Evolutionary conservation across 2,888 invertebrate species (phyloP), one percentile per base, ranked within the genome.

Genomic region (Leptarthrus brevirostris): DNA sequence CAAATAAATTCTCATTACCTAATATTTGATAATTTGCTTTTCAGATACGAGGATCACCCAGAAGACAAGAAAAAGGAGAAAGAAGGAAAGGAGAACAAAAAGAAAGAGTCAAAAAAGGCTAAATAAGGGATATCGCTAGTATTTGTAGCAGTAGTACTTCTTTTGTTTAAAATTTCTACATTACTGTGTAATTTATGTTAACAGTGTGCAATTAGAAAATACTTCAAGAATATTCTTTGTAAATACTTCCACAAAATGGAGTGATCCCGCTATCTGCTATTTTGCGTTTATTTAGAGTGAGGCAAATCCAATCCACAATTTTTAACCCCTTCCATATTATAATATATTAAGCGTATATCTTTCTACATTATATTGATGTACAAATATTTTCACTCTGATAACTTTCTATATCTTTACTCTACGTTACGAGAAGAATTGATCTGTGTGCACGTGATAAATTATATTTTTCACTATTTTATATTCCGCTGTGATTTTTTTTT

Each of bases 21-120:
- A n/a, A n/a, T 30, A 30, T 30, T 30, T 30, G 16, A 4, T 16
- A n/a, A 47, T 47, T 14, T 47, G 2, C 5, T 47, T 82, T 84
- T 66, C 80, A 91, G 91, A 64, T 92, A 92, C 82, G 91, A 92
- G 83, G 92, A 92, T 84, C 89, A 90, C 83, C 90, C 91, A 20
- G 84, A 85, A 73, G 84, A 83, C 83, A 89, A 79, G 82, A 83
- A 78, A 78, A 87, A 81, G 80, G 86, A 80, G 81, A 84, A 78
- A 81, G 86, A 81, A 56, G 76, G 77, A 16, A 84, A 84, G 74
- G 84, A 84, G 56, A 83, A 78, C 78, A 85, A 86, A 78, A 83
- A 83, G 73, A 85, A 85, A 75, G 83, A 85, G 12, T 81, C 82
- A 0, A 84, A 83, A 58, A 85, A 85, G 79, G 79, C 80, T 2